phyloP scores from a whole-genome alignment of 1,140 invertebrate species.

The Ooceraea biroi region DNA sequence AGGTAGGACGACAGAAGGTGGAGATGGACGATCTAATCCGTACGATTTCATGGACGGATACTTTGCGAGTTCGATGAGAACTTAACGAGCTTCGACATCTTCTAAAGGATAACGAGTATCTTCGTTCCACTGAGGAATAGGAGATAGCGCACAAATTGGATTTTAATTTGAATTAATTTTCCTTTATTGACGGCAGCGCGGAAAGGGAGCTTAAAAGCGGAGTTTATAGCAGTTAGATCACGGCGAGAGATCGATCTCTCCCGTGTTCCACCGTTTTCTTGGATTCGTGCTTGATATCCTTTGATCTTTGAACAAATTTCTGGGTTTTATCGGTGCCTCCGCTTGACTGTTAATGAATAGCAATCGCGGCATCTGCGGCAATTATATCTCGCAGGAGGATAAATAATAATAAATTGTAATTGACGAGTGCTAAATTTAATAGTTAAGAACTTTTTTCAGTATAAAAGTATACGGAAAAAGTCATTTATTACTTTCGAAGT shows the following conservation, averaged over 20 bases:
- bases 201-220: slow-evolving; percentile 61
- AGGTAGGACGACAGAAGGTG: slow-evolving; percentile 14
- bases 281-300: slow-evolving; percentile 26
- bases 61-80: slow-evolving; percentile 70
- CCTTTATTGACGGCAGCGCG: slow-evolving; percentile 66
- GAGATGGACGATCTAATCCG: slow-evolving; percentile 47
- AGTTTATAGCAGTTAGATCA: slow-evolving; percentile 68
- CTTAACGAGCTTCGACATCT: slow-evolving; percentile 73
- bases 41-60: slow-evolving; percentile 62
- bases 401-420: slow-evolving; percentile 3
- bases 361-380: not conserved
- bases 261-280: slow-evolving; percentile 42
- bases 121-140: slow-evolving; percentile 56
- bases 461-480: not conserved
- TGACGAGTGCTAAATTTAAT: not conserved
- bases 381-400: not conserved
- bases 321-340: not conserved
- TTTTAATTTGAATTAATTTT: slow-evolving; percentile 77
- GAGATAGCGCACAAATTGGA: slow-evolving; percentile 72
- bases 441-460: not conserved
- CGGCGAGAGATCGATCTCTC: slow-evolving; percentile 54
- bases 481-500: not conserved
- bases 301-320: slow-evolving; percentile 44
- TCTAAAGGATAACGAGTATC: slow-evolving; percentile 73
- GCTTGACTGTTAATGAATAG: slow-evolving; percentile 24